Evolutionary conservation across 2,797 vertebrate species (phyloP).

Genomic region (Alectoris magna): DNA sequence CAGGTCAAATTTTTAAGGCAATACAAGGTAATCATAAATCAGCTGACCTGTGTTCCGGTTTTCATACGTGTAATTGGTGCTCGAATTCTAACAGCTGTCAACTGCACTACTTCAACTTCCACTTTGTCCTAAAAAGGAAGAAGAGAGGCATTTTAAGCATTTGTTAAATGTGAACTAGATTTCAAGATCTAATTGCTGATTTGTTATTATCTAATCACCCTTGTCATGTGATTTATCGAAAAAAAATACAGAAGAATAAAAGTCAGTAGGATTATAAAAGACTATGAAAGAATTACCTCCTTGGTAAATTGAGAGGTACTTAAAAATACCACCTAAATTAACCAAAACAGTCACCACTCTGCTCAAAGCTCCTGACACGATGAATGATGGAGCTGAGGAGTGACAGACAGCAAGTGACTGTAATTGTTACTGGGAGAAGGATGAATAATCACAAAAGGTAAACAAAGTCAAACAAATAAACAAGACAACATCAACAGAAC

Average conservation of each 20-base stretch:
- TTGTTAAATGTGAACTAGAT: not conserved
- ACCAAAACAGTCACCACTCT: not conserved
- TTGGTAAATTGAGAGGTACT: not conserved
- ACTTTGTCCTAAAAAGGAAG: constrained; percentile 86
- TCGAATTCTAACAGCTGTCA: constrained; percentile 89
- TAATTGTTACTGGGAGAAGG: not conserved
- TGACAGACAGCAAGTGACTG: not conserved
- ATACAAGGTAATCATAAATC: not conserved
- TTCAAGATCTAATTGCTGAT: not conserved
- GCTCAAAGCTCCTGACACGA: not conserved
- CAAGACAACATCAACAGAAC: not conserved
- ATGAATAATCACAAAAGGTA: not conserved
- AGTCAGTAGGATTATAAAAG: not conserved
- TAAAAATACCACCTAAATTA: not conserved
- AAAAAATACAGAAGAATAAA: not conserved
- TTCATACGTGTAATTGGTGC: constrained; percentile 94
- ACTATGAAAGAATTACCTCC: not conserved
- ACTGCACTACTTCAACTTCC: constrained; percentile 91
- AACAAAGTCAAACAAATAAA: not conserved
- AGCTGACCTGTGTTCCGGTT: constrained; percentile 87
- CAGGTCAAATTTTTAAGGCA: not conserved
- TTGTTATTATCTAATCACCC: not conserved
- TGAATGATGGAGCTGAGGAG: not conserved
- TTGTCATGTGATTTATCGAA: not conserved
- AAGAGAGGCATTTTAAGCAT: not conserved